phyloP scores from a whole-genome alignment of 1,140 invertebrate species.

The Dryas iulia region DNA sequence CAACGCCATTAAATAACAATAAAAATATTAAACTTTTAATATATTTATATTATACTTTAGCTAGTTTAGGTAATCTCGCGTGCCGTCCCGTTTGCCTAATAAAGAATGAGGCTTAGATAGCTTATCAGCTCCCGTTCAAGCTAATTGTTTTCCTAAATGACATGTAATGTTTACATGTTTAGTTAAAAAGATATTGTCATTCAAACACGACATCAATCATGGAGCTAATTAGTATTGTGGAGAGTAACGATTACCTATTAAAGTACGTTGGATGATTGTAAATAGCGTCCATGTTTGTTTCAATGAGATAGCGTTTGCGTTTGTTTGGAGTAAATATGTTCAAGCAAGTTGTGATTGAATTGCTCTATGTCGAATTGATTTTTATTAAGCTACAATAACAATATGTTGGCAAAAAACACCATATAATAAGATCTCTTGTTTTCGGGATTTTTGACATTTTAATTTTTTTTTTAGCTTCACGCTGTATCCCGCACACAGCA shows the following conservation, averaged over 20 bases:
- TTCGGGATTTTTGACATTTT: too few relatives aligned
- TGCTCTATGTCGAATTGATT: background rate
- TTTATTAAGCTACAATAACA: background rate
- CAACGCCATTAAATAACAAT: too few relatives aligned
- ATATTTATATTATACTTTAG: too few relatives aligned
- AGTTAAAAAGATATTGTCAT: slow-evolving; percentile 34
- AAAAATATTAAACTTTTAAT: too few relatives aligned
- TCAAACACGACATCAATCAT: slow-evolving; percentile 35
- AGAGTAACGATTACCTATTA: slow-evolving; percentile 41
- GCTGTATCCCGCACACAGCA: too few relatives aligned
- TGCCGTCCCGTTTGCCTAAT: background rate
- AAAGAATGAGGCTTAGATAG: slow-evolving; percentile 12
- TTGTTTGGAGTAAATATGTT: slow-evolving; percentile 1
- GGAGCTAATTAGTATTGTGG: slow-evolving; percentile 46
- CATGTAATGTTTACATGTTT: slow-evolving; percentile 34
- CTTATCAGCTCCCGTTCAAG: slow-evolving; percentile 15
- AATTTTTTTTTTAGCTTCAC: too few relatives aligned
- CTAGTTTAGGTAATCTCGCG: background rate
- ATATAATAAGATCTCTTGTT: too few relatives aligned
- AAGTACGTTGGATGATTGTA: slow-evolving; percentile 38
- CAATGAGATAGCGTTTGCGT: background rate
- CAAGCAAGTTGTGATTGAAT: background rate
- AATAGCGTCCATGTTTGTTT: slow-evolving; percentile 24
- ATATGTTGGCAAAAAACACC: background rate
- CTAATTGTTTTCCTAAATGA: slow-evolving; percentile 28